Base-by-base conservation (phyloP, 2,888 invertebrate species). In the Apamea anceps region DNA sequence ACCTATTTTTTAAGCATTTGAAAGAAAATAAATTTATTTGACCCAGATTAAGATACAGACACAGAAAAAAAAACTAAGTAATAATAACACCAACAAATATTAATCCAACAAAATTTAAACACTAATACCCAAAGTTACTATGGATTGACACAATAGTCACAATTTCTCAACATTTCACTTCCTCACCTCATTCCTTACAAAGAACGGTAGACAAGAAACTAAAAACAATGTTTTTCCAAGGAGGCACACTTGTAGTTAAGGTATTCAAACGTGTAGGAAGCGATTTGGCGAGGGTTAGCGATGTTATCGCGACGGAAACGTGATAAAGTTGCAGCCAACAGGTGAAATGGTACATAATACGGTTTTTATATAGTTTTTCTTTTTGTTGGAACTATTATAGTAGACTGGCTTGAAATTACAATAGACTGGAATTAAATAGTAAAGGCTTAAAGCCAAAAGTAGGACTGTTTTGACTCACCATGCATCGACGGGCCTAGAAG, bases 221-320 rank as follows among this genome's bases (percentile, higher is more conserved):
- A 70, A 87, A 87, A 72, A 72, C 68, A 65, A 37, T 72, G n/a
- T 28, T 75, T 67, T 72, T 75, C n/a, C 25, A 45, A 67, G 65
- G 32, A 86, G 28, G 15, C 48, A 62, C 68, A 62, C 75, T 72
- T 75, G 81, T 75, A 73, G 42, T 25, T 48, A 48, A 79, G 71
- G 68, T 72, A 87, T 85, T 80, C 85, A 75, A 85, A 91, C 87
- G 90, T 85, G 89, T 89, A 90, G 90, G 88, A 92, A 92, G 90
- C 92, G 86, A 90, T 89, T 90, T 88, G 88, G 86, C 84, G 79
- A 80, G 81, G 63, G 62, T 85, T 70, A 85, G 57, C 62, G 81
- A 75, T 85, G 85, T 75, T 87, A 85, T 85, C 85, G 85, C 48
- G 15, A 12, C 48, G 72, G 66, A 80, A 75, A n/a, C 5, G 32